A percentile compares a stretch with the other conserved stretches of the same genome.
These are phyloP conservation scores for Meriones psammophilus DNA, from an alignment of 2,797 vertebrate genomes.

Conservation along the genomic window DNA sequence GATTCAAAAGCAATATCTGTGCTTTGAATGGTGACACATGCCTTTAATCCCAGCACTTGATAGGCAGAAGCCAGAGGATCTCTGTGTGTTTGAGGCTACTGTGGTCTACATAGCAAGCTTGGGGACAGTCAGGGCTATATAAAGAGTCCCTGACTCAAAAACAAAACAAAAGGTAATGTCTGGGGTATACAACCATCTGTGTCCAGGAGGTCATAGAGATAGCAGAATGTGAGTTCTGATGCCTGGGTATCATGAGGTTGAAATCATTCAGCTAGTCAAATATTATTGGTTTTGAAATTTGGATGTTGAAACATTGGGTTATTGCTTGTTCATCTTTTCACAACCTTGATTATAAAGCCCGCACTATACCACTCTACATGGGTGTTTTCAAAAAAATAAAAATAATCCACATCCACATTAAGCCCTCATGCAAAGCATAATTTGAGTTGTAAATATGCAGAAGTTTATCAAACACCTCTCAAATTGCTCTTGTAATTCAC, in stretches of 20 bases:
- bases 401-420: background rate
- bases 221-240: background rate
- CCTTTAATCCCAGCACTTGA: background rate
- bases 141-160: background rate
- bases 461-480: background rate
- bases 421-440: background rate
- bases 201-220: too few species aligned
- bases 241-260: background rate
- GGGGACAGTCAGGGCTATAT: background rate
- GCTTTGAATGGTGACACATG: background rate
- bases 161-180: background rate
- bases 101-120: background rate
- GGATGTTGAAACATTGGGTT: too few species aligned
- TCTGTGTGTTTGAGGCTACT: too few species aligned
- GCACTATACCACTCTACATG: background rate
- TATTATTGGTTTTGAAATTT: background rate
- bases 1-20: background rate
- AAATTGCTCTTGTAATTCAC: background rate
- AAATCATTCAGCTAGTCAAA: background rate
- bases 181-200: too few species aligned
- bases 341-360: background rate
- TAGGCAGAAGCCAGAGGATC: background rate
- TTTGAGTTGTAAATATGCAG: background rate
- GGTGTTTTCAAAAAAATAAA: background rate
- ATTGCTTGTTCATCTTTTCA: background rate